Evolutionary conservation across 1,140 invertebrate genomes (phyloP), one percentile per base, ranked within the genome.

Genomic region (Holotrichia oblita): DNA sequence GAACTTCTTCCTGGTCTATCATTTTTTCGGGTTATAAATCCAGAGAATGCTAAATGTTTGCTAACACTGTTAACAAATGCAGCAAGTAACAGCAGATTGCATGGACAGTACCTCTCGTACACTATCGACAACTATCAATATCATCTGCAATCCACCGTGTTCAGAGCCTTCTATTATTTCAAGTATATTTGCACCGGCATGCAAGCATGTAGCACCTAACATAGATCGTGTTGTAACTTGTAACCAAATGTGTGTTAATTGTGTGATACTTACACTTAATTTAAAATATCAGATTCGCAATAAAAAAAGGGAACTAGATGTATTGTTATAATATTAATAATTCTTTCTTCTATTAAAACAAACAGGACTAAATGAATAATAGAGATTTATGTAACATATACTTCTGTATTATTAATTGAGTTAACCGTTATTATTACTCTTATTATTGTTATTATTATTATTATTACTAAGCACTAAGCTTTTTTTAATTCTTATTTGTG

Each of bases 31-130:
- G 73, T 79, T 79, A 76, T 74, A 77, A 79, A 77, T 59, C 79
- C 79, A 79, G 79, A 79, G 74, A 79, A 79, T 79, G 79, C 79
- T 73, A 74, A 77, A 55, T 77, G 20, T 64, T 76, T 76, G 75
- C 69, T 72, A 79, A 76, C 64, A 76, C 75, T 44, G 59, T 73
- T 77, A 73, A 79, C 79, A 77, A 55, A 75, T 44, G 74, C 48
- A 79, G 48, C 48, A 44, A 79, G 17, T 55, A 76, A 76, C 24
- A 24, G 41, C 44, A 14, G 75, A 41, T 48, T 76, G 75, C 75
- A 69, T 69, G 61, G 44, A 14, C 20, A 9, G 6, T 64, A 40
- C 9, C 40, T 42, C 27, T 34, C 72, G 24, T 41, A 34, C 22
- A 41, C 2, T 69, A 10, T 6, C 40, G 17, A 44, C 34, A 74